Percentiles rank a stretch among this genome's conserved stretches.
These are phyloP conservation scores for Drosophila lowei DNA, from an alignment of 1,140 invertebrate species.

Conservation along the genomic window DNA sequence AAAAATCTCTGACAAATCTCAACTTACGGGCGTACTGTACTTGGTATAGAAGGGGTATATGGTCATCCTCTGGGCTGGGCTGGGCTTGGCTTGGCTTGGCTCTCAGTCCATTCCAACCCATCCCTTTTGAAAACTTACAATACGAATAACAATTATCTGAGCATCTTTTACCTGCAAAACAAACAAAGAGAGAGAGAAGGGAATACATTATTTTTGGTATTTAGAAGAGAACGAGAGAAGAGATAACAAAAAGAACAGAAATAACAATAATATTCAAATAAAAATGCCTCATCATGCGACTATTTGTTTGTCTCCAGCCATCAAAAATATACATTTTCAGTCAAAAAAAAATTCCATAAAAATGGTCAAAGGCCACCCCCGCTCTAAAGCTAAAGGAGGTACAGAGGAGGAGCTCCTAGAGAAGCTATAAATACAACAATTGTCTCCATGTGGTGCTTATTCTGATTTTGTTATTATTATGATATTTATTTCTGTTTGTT, in stretches of 20 bases:
- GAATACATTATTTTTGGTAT: slow-evolving; percentile 24
- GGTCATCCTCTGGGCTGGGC: too few relatives aligned
- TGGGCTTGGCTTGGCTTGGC: too few relatives aligned
- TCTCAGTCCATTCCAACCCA: not conserved
- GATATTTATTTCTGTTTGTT: slow-evolving; percentile 29
- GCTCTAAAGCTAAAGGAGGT: slow-evolving; percentile 11
- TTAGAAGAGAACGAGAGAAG: not conserved
- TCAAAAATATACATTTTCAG: slow-evolving; percentile 7
- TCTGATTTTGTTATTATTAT: slow-evolving; percentile 44
- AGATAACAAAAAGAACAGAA: slow-evolving; percentile 16
- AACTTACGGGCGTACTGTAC: too few relatives aligned
- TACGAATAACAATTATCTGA: slow-evolving; percentile 22
- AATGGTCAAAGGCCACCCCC: slow-evolving; percentile 11
- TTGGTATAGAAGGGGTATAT: too few relatives aligned
- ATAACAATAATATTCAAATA: slow-evolving; percentile 34
- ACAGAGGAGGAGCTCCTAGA: not conserved
- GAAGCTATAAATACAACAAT: slow-evolving; percentile 35
- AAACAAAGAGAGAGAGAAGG: slow-evolving; percentile 16
- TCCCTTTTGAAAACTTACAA: slow-evolving; percentile 15
- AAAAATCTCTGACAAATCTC: too few relatives aligned
- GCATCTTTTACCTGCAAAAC: slow-evolving; percentile 38
- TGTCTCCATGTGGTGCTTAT: slow-evolving; percentile 40
- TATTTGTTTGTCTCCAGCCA: slow-evolving; percentile 12
- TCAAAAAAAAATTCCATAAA: slow-evolving; percentile 12
- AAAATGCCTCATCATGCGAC: slow-evolving; percentile 15